Base-by-base conservation (phyloP, 2,113 vertebrate species). In the Nothoprocta pentlandii region DNA sequence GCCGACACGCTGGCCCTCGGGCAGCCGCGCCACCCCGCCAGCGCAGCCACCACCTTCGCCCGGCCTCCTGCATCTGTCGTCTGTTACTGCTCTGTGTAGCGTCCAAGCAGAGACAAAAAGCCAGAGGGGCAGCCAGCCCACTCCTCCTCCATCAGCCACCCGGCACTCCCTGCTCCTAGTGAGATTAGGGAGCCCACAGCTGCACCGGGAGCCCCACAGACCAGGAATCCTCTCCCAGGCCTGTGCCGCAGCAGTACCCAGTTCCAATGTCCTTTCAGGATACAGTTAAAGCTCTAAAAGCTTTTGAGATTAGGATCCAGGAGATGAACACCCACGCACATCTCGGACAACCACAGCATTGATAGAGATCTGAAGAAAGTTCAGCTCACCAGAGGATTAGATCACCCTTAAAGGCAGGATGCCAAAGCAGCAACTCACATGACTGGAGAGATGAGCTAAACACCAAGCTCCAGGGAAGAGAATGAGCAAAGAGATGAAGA, bases 271-370 rank as follows among this genome's bases (percentile, higher is more conserved):
- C n/a, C 71, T 92, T 92, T 73, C 44, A 67, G 44, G 34, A 16
- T 12, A 71, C 9, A 54, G 22, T 34, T 69, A 69, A 69, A 10
- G 51, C 23, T 64, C 71, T n/a, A 26, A 66, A 61, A 78, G 39
- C 39, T 47, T 67, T n/a, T 47, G 32, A 49, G 67, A 69, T 49
- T 34, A 46, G 47, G 25, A 26, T 41, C 63, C 26, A 49, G 54
- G 41, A 75, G 51, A 64, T 58, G 21, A 42, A 17, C 34, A 51
- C 32, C 49, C 0, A 0, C 49, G 0, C 49, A 64, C 1, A 0
- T 59, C 75, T 68, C 64, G n/a, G 16, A 71, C 41, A 88, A 32
- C 15, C 22, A 62, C 25, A 53, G n/a, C 10, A n/a, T 44, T 39
- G 58, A 47, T 12, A 71, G 2, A 42, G 46, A 70, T 75, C 22